Conservation (phyloP, 2,113 vertebrate genomes). For the Melanerpes aurifrons region DNA sequence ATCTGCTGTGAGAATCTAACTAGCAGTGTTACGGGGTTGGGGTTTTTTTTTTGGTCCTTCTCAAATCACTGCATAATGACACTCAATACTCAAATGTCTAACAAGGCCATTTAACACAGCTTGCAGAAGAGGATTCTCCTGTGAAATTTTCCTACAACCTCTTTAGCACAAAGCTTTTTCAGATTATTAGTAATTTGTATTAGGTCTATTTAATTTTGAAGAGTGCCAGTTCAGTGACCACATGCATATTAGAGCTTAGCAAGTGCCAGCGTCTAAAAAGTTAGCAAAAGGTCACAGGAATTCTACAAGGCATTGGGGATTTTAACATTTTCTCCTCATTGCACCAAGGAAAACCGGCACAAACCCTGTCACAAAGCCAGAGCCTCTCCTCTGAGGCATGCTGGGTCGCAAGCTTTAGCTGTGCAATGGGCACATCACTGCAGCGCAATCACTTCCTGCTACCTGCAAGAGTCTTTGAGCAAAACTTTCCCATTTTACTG, state of each 20-base stretch:
- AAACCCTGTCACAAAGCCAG: neutral
- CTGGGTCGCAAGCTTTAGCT: neutral
- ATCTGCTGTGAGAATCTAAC: conserved; percentile 52
- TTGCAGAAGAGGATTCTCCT: conserved; percentile 55
- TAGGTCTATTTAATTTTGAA: conserved; percentile 66
- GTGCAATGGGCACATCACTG: accelerated
- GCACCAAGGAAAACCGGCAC: neutral
- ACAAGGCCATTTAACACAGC: conserved; percentile 63
- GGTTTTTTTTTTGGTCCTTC: conserved; percentile 54
- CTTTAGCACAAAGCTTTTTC: conserved; percentile 62
- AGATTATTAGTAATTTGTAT: conserved; percentile 66
- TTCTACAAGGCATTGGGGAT: conserved; percentile 47
- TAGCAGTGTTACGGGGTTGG: conserved; percentile 33
- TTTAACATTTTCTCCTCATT: conserved; percentile 34
- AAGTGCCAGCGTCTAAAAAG: conserved; percentile 51
- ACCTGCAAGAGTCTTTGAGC: neutral
- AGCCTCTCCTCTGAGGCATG: neutral
- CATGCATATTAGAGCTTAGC: conserved; percentile 45
- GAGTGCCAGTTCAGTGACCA: conserved; percentile 59
- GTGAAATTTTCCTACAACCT: conserved; percentile 69
- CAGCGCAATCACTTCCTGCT: neutral
- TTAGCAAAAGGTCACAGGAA: conserved; percentile 66
- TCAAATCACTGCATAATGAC: conserved; percentile 65
- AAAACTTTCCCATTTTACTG: neutral
- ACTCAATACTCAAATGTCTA: conserved; percentile 65